Conservation (phyloP, 2,888 invertebrate species). For the Metallyticus violacea region DNA sequence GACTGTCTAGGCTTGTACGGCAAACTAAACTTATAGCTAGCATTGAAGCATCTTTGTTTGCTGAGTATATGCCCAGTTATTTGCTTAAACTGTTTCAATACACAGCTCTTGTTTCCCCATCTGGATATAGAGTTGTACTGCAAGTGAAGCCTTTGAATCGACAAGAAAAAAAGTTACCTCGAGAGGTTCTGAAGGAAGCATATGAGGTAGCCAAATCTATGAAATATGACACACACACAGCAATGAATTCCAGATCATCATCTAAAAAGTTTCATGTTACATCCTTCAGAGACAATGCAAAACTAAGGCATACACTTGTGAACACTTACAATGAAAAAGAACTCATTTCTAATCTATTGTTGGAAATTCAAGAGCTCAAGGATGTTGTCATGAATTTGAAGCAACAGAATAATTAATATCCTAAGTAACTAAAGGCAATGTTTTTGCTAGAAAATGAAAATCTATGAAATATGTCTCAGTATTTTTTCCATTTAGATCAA, state of each 20-base stretch:
- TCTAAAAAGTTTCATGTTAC: neutral
- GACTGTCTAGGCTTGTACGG: conserved; percentile 75
- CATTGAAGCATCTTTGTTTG: conserved; percentile 76
- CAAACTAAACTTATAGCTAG: conserved; percentile 84
- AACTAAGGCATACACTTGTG: neutral
- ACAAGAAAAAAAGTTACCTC: conserved; percentile 74
- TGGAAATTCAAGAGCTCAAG: neutral
- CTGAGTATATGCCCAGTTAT: conserved; percentile 74
- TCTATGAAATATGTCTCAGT: neutral
- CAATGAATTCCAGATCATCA: neutral
- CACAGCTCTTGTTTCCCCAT: conserved; percentile 76
- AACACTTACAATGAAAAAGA: neutral
- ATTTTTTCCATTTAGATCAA: too few species aligned
- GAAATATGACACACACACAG: conserved; percentile 44
- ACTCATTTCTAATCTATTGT: neutral
- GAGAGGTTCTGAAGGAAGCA: conserved; percentile 75
- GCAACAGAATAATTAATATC: neutral
- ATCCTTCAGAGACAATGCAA: neutral
- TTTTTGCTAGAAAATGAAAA: neutral
- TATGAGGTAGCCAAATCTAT: conserved; percentile 77
- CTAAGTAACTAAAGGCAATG: neutral
- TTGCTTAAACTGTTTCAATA: conserved; percentile 70
- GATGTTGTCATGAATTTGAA: neutral
- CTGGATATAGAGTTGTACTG: conserved; percentile 75
- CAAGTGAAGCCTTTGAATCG: conserved; percentile 83